Base-by-base conservation (phyloP, 2,797 vertebrate species). In the Enteromius afrohamiltoni region DNA sequence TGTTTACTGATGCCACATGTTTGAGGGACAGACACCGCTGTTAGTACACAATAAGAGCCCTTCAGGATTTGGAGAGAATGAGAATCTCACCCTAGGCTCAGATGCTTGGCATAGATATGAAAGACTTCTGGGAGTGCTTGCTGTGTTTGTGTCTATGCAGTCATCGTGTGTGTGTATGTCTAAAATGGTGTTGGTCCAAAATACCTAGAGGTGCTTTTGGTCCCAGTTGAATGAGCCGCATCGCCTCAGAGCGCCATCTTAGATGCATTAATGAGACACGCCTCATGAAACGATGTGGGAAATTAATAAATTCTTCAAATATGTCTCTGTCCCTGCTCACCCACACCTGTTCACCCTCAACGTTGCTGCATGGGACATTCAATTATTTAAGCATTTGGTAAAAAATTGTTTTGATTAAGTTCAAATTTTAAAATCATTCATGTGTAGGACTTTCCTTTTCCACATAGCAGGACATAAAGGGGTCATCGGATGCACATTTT, bases 1-100 rank as follows among this genome's bases (percentile, higher is more conserved):
- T 95, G 93, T 95, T 95, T 94, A 95, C 93, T 93, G 91, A 95
- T 85, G 91, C 93, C 94, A 94, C 94, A 94, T 94, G 94, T 94
- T 93, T 93, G 88, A 93, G 93, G 91, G 92, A 94, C 90, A 91
- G 89, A 91, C 91, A 89, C 92, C 91, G 91, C 91, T 92, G 91
- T 93, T 93, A 91, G 89, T 92, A 93, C 92, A 92, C 91, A 94
- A 90, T 79, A 55, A 65, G 80, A 87, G 89, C 91, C 92, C 92
- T 93, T 90, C 87, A 93, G 94, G 91, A 86, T 86, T 83, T 83
- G 42, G 64, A 58, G 55, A 75, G 74, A 74, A 67, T 83, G 45
- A 42, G 67, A 93, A 93, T 93, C 91, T 92, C 90, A 94, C 91
- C 92, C 89, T 88, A 88, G 91, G 92, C 93, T 62, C 80, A 89